phyloP scores from a whole-genome alignment of 2,888 invertebrate species.

The Pandemis corylana region DNA sequence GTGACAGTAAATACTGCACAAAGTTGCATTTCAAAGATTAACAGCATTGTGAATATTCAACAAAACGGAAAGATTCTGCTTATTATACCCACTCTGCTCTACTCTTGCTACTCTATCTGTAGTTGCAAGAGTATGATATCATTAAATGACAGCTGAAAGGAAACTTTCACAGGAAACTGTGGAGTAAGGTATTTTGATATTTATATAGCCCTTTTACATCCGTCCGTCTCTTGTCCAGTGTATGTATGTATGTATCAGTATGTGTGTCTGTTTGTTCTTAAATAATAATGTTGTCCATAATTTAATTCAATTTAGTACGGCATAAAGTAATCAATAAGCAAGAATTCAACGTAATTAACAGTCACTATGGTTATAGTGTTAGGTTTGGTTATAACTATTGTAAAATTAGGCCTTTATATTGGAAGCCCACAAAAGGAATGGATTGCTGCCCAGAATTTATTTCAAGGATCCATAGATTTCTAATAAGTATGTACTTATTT shows the following conservation, averaged over 20 bases:
- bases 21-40: too few species aligned
- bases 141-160: too few species aligned
- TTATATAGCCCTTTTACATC: background rate
- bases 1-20: too few species aligned
- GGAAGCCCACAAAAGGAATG: background rate
- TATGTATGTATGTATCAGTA: background rate
- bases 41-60: background rate
- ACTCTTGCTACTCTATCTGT: too few species aligned
- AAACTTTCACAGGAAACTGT: too few species aligned
- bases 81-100: too few species aligned
- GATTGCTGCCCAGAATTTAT: background rate
- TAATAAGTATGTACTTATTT: conserved; percentile 7
- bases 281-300: background rate
- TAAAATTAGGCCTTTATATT: too few species aligned
- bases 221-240: background rate
- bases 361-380: background rate
- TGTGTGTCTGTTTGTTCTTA: background rate
- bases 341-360: background rate
- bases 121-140: too few species aligned
- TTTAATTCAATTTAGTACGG: background rate
- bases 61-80: too few species aligned
- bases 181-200: background rate
- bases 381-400: background rate
- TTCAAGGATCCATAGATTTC: background rate
- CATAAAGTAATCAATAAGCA: background rate